These are phyloP conservation scores for Delphinapterus leucas DNA, from an alignment of 2,113 vertebrate genomes.

Conservation along the genomic window DNA sequence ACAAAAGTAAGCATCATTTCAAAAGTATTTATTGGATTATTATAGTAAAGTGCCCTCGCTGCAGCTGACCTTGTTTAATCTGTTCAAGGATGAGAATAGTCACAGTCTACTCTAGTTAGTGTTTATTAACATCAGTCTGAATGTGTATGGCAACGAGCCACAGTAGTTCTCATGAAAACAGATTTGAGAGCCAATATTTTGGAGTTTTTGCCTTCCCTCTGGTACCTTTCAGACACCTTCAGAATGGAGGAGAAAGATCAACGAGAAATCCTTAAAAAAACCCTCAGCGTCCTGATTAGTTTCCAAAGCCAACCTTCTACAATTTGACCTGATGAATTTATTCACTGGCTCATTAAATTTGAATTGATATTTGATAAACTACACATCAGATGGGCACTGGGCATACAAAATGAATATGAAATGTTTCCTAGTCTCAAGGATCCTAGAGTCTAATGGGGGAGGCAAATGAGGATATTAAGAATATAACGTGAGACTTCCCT, in stretches of 20 bases:
- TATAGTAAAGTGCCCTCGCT: slow-evolving; percentile 67
- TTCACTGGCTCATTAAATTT: neutral
- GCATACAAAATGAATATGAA: slow-evolving; percentile 23
- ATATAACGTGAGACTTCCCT: neutral
- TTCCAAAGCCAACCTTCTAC: neutral
- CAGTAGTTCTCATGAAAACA: neutral
- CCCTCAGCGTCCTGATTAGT: neutral
- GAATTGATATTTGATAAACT: neutral
- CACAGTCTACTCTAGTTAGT: neutral
- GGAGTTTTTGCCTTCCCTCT: neutral
- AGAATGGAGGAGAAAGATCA: neutral
- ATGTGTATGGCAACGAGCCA: neutral
- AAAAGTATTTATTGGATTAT: slow-evolving; percentile 77
- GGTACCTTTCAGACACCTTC: neutral
- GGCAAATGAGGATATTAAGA: neutral
- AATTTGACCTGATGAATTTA: neutral
- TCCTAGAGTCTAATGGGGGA: neutral
- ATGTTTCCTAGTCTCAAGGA: neutral
- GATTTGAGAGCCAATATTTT: neutral
- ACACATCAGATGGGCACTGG: neutral
- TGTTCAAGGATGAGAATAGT: neutral
- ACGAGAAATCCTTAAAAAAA: neutral
- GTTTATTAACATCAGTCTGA: neutral
- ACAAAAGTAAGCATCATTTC: slow-evolving; percentile 68
- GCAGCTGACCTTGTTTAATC: slow-evolving; percentile 30